phyloP scores from a whole-genome alignment of 2,888 invertebrate genomes.

The Galeruca laticollis region DNA sequence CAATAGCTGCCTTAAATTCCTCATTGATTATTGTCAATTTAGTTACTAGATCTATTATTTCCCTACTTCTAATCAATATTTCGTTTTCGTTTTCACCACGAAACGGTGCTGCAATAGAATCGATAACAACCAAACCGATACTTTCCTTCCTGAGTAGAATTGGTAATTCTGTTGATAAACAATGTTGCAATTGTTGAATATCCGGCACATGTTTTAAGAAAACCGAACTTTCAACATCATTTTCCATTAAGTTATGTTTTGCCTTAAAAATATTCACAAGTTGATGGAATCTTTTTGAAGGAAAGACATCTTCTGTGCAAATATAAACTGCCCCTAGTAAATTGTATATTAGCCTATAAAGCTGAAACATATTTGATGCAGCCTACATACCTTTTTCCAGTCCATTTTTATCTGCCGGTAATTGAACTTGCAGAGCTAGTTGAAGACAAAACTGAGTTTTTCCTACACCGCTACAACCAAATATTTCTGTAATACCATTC shows the following conservation, averaged over 20 bases:
- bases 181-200: constrained; percentile 69
- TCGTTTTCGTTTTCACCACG: constrained; percentile 69
- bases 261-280: constrained; percentile 64
- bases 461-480: constrained; percentile 84
- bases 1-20: constrained; percentile 70
- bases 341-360: constrained; percentile 48
- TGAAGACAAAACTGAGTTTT: constrained; percentile 87
- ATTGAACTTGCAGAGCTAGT: constrained; percentile 75
- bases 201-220: constrained; percentile 77
- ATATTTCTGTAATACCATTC: constrained; percentile 81
- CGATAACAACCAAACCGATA: constrained; percentile 75
- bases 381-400: constrained; percentile 65
- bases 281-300: constrained; percentile 76
- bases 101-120: constrained; percentile 81
- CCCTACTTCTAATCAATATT: constrained; percentile 68
- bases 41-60: constrained; percentile 71
- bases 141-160: constrained; percentile 65
- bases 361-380: not conserved
- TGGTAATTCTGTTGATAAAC: constrained; percentile 70
- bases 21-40: constrained; percentile 70
- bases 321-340: constrained; percentile 74
- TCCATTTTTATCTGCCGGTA: constrained; percentile 69
- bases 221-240: constrained; percentile 71
- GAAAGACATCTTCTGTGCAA: constrained; percentile 83
- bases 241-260: constrained; percentile 52